Conservation (phyloP, 2,888 invertebrate species). For the Harpalus rufipes region DNA sequence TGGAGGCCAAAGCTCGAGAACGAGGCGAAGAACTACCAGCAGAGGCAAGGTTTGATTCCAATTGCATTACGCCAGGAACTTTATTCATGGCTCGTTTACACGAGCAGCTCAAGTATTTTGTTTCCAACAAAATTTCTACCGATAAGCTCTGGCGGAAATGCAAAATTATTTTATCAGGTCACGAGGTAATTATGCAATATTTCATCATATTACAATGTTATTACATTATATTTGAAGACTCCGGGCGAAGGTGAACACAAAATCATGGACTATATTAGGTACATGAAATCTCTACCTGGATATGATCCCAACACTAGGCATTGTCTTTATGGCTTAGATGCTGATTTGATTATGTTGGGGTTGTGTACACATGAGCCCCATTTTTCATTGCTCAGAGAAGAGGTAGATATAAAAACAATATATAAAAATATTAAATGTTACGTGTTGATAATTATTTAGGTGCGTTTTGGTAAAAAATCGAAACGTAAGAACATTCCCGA, state of each 20-base stretch:
- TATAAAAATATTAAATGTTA: too few relatives aligned
- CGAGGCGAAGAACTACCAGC: constrained; percentile 89
- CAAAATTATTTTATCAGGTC: constrained; percentile 93
- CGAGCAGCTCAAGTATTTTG: constrained; percentile 91
- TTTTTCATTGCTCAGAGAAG: constrained; percentile 95
- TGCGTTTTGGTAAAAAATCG: constrained; percentile 86
- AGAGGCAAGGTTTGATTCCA: constrained; percentile 95
- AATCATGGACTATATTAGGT: constrained; percentile 98
- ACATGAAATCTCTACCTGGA: constrained; percentile 88
- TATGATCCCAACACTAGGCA: constrained; percentile 96
- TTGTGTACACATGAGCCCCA: constrained; percentile 97
- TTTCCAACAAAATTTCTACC: constrained; percentile 89
- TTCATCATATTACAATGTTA: constrained; percentile 5
- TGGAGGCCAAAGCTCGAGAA: constrained; percentile 86
- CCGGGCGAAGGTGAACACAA: constrained; percentile 99
- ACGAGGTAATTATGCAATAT: constrained; percentile 83
- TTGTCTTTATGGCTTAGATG: constrained; percentile 97
- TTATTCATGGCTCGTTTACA: constrained; percentile 95
- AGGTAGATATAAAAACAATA: constrained; percentile 75
- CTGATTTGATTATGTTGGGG: constrained; percentile 98
- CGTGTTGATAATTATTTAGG: constrained; percentile 76
- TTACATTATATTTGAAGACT: constrained; percentile 78
- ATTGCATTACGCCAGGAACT: constrained; percentile 98
- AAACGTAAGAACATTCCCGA: constrained; percentile 87
- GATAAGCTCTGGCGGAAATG: constrained; percentile 94